Percentiles rank a stretch among this genome's conserved stretches.
phyloP scores from a whole-genome alignment of 2,113 vertebrate species.

The Bos javanicus region DNA sequence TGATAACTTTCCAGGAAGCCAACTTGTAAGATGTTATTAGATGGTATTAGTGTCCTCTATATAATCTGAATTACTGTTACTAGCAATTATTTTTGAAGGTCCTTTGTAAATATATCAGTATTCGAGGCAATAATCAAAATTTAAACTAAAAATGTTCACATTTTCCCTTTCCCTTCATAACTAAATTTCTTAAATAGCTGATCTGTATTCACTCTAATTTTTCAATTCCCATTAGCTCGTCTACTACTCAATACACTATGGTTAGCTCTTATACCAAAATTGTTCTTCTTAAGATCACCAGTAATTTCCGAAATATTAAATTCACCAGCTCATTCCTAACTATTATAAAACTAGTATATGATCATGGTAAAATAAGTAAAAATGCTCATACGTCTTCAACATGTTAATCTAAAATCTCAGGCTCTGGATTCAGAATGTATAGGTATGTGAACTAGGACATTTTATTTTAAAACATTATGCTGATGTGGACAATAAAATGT shows the following conservation, averaged over 20 bases:
- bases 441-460: background rate
- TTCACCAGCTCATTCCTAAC: background rate
- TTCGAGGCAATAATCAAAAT: background rate
- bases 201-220: background rate
- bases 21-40: background rate
- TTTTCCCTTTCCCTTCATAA: background rate
- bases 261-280: background rate
- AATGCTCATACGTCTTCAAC: background rate
- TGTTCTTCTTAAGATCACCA: background rate
- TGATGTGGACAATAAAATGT: background rate
- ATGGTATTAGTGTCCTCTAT: background rate
- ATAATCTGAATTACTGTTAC: background rate
- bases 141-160: background rate
- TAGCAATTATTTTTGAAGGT: slow-evolving; percentile 9
- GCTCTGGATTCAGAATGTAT: background rate
- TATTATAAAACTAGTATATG: background rate
- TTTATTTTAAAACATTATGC: slow-evolving; percentile 2
- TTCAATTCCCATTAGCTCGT: background rate
- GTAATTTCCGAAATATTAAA: background rate
- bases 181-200: slow-evolving; percentile 25
- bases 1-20: background rate
- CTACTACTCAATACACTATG: background rate
- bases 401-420: background rate
- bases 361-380: background rate
- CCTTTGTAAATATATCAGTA: slow-evolving; percentile 40